A percentile compares a stretch with the other conserved stretches of the same genome.
phyloP scores from a whole-genome alignment of 2,113 vertebrate species.

The Merops nubicus region DNA sequence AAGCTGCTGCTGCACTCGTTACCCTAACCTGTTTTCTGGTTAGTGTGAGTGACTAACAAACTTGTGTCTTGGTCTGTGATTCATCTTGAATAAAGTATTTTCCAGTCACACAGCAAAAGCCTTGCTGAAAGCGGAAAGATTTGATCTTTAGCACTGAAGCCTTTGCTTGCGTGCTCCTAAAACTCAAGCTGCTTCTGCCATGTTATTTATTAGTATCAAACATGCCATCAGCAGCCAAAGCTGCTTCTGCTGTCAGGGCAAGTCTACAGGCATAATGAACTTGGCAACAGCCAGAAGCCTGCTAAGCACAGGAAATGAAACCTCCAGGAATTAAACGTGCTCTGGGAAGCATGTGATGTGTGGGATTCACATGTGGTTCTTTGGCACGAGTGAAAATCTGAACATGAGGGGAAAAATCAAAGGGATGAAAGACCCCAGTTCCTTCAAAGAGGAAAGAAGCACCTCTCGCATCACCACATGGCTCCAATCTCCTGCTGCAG shows the following conservation, averaged over 20 bases:
- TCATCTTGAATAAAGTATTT: slow-evolving; percentile 72
- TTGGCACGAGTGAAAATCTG: background rate
- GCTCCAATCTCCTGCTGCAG: background rate
- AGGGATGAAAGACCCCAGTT: background rate
- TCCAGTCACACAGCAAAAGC: slow-evolving; percentile 67
- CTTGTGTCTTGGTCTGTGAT: slow-evolving; percentile 62
- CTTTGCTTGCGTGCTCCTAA: background rate
- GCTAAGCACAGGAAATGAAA: slow-evolving; percentile 1
- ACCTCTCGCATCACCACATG: background rate
- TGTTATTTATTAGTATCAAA: slow-evolving; percentile 34
- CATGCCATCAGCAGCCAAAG: background rate
- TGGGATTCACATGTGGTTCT: background rate
- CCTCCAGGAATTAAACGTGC: background rate
- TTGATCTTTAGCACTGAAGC: slow-evolving; percentile 45
- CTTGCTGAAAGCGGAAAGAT: slow-evolving; percentile 55
- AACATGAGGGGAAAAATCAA: background rate
- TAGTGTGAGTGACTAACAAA: slow-evolving; percentile 62
- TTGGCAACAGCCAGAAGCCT: background rate
- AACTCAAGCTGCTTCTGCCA: background rate
- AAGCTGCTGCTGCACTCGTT: slow-evolving; percentile 25
- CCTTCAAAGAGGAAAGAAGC: background rate
- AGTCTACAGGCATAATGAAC: background rate
- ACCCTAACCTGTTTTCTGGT: slow-evolving; percentile 56
- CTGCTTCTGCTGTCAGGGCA: background rate
- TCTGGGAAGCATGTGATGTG: background rate